A percentile compares a stretch with the other conserved stretches of the same genome.
phyloP scores from a whole-genome alignment of 2,113 vertebrate species.

The Sisor rabdophorus region DNA sequence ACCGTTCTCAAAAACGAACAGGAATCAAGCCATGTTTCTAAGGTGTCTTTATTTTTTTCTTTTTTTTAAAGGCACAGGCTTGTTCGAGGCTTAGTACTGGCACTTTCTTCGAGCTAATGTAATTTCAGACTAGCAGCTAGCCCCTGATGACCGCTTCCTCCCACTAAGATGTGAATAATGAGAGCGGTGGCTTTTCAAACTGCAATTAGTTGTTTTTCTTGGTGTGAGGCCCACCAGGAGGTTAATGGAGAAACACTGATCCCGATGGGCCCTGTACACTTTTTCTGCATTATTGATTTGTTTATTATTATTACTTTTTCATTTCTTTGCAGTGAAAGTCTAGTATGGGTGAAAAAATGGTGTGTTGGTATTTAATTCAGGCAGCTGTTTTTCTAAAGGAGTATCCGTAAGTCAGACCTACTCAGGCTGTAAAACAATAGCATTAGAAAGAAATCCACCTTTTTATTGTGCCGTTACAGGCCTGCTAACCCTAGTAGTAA shows the following conservation, averaged over 20 bases:
- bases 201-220: slow-evolving; percentile 52
- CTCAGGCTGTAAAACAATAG: slow-evolving; percentile 28
- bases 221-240: slow-evolving; percentile 45
- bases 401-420: slow-evolving; percentile 25
- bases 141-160: slow-evolving; percentile 40
- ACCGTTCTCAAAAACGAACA: too few species aligned
- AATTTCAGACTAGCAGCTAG: slow-evolving; percentile 35
- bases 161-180: slow-evolving; percentile 52
- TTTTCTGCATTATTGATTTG: slow-evolving; percentile 48
- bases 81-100: slow-evolving; percentile 31
- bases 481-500: not conserved
- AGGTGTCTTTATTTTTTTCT: too few species aligned
- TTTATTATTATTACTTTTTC: slow-evolving; percentile 37
- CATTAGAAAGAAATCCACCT: slow-evolving; percentile 24
- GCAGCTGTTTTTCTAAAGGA: slow-evolving; percentile 48
- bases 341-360: slow-evolving; percentile 28
- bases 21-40: too few species aligned
- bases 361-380: slow-evolving; percentile 45
- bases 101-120: slow-evolving; percentile 41
- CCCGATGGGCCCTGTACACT: slow-evolving; percentile 24
- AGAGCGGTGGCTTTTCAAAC: slow-evolving; percentile 47
- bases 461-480: not conserved
- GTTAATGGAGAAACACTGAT: slow-evolving; percentile 48
- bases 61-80: too few species aligned
- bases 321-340: slow-evolving; percentile 45